Evolutionary conservation across 2,113 vertebrate genomes (phyloP).

Genomic region (Rallus limicola): DNA sequence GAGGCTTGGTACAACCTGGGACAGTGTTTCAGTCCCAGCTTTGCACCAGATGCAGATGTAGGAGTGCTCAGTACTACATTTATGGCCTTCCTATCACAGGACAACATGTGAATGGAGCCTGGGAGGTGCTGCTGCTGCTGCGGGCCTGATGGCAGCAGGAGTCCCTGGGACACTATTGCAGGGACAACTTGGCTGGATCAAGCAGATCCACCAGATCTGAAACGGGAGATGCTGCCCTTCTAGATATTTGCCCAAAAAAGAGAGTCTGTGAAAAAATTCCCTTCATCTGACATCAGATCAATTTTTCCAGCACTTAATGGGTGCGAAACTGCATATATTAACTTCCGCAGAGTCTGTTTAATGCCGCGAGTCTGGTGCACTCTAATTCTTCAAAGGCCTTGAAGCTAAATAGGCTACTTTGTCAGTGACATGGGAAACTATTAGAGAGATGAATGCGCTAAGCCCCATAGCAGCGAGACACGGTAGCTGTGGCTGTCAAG

Average conservation of each 20-base stretch:
- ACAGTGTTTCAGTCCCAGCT: background rate
- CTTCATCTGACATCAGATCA: background rate
- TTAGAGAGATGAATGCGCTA: background rate
- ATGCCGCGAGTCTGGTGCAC: background rate
- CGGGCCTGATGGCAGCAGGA: background rate
- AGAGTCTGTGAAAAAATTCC: background rate
- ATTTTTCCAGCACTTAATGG: background rate
- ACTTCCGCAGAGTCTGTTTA: slow-evolving; percentile 35
- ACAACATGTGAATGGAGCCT: background rate
- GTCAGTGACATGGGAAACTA: slow-evolving; percentile 19
- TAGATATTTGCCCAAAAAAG: background rate
- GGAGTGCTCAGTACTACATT: background rate
- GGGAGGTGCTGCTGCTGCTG: background rate
- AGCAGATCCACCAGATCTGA: background rate
- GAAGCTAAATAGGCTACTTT: slow-evolving; percentile 35
- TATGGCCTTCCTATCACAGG: background rate
- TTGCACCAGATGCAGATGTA: background rate
- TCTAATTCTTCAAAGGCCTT: slow-evolving; percentile 47
- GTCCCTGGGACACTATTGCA: background rate
- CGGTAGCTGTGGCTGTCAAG: background rate
- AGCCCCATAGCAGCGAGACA: background rate
- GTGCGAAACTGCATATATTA: background rate
- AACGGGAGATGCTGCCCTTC: background rate
- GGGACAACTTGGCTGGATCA: background rate
- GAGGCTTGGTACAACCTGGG: too few relatives aligned